A percentile compares a stretch with the other conserved stretches of the same genome.
Conservation (phyloP, 2,113 vertebrate genomes). For the Turdus rufiventris region DNA sequence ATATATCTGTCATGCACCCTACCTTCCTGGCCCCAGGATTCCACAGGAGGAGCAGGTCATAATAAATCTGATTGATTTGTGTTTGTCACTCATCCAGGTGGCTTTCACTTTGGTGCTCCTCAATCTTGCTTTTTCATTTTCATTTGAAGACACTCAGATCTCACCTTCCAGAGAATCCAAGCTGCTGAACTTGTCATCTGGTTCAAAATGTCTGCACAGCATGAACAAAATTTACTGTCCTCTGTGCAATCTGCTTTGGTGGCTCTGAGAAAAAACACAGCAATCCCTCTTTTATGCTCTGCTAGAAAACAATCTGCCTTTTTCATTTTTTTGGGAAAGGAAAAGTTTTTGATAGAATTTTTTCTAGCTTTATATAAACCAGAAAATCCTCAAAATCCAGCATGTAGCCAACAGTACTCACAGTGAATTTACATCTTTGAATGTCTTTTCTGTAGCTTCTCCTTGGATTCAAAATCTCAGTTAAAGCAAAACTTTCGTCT, state of each 20-base stretch:
- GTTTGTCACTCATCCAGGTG: constrained; percentile 60
- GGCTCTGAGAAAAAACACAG: constrained; percentile 50
- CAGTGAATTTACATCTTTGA: constrained; percentile 11
- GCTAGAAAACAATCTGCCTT: constrained; percentile 43
- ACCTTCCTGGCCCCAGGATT: constrained; percentile 12
- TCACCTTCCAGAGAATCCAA: constrained; percentile 50
- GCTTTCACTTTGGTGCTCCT: constrained; percentile 53
- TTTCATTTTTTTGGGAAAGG: background rate
- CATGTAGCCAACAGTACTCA: background rate
- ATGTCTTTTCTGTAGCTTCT: background rate
- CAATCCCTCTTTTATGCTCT: constrained; percentile 63
- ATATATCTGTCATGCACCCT: constrained; percentile 31
- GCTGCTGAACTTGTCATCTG: constrained; percentile 55
- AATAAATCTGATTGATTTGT: constrained; percentile 69
- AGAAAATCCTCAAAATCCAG: constrained; percentile 33
- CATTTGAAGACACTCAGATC: constrained; percentile 54
- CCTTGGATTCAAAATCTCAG: background rate
- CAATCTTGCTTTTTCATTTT: constrained; percentile 58
- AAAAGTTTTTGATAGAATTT: constrained; percentile 48
- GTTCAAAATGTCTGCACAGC: constrained; percentile 69
- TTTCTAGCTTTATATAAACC: constrained; percentile 24
- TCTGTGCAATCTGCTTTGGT: constrained; percentile 60
- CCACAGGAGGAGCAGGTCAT: constrained; percentile 29
- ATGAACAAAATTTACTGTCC: constrained; percentile 54
- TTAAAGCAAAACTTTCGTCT: background rate